A percentile compares a stretch with the other conserved stretches of the same genome.
phyloP scores from a whole-genome alignment of 2,113 vertebrate species.

The Crotalus tigris region DNA sequence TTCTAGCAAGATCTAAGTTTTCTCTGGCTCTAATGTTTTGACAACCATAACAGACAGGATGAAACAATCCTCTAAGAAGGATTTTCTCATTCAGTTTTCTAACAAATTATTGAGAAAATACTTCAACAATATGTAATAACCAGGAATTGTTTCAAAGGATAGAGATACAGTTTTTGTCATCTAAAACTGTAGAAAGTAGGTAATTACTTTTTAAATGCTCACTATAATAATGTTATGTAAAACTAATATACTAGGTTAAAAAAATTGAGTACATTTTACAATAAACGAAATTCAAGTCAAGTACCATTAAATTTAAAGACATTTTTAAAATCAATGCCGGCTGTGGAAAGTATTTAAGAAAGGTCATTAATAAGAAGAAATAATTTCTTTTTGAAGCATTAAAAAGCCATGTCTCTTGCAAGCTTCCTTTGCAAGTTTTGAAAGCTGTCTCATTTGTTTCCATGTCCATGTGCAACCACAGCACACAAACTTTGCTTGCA shows the following conservation, averaged over 20 bases:
- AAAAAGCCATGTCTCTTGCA: background rate
- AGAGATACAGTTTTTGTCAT: background rate
- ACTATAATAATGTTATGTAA: conserved; percentile 5
- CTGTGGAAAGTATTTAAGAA: background rate
- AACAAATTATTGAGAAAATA: conserved; percentile 16
- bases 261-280: conserved; percentile 4
- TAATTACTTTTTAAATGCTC: background rate
- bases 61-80: background rate
- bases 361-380: background rate
- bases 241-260: conserved; percentile 1
- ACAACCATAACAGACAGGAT: conserved; percentile 22
- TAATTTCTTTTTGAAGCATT: background rate
- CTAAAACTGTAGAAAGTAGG: background rate
- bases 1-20: background rate
- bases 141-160: conserved; percentile 7
- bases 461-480: background rate
- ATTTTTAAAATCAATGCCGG: background rate
- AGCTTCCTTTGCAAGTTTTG: background rate
- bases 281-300: background rate
- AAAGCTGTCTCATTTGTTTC: background rate
- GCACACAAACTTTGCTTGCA: background rate
- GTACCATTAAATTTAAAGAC: background rate
- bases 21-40: background rate
- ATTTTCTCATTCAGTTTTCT: background rate
- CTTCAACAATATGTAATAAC: background rate